Base-by-base conservation (phyloP, 2,797 vertebrate species). In the Enteromius treurensis region DNA sequence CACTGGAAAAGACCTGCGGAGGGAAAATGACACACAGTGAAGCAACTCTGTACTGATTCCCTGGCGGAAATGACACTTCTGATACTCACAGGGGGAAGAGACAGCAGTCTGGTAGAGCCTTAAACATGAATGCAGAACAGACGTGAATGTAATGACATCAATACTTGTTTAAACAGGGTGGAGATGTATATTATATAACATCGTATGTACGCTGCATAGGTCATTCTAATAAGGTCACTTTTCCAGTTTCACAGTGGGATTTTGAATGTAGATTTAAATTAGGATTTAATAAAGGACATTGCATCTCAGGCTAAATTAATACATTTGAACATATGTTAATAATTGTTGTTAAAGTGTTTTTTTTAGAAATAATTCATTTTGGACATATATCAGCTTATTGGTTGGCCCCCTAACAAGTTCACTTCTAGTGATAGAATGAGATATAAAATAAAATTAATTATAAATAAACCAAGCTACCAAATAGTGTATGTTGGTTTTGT, bases 21-120 rank as follows among this genome's bases (percentile, higher is more conserved):
- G 32, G 32, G 2, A 47, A 1, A 87, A 17, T 3, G 40, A 17
- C 13, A 65, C 5, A 7, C 17, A 29, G 23, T 65, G 5, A 26
- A 34, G 49, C 3, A 58, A 14, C 23, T 14, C 23, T 62, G 13
- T 15, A 37, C 29, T 79, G 19, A 65, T 62, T 73, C 17, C 78
- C 11, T 15, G 47, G 53, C 34, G 62, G 6, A 68, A 40, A 14
- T 37, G 9, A 8, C 17, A 76, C 17, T 34, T 26, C 15, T 32
- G n/a, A 81, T 83, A 93, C 92, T 93, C 55, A 94, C 93, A 23
- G 91, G 74, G 0, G 90, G 86, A 1, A 95, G 37, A 51, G 65
- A 74, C 86, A 92, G 88, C 77, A 89, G 79, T 49, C 64, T n/a
- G 11, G 92, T 93, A 1, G 89, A 89, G 79, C 89, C 94, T 94